phyloP scores from a whole-genome alignment of 2,797 vertebrate species.

The Gallirallus australis region DNA sequence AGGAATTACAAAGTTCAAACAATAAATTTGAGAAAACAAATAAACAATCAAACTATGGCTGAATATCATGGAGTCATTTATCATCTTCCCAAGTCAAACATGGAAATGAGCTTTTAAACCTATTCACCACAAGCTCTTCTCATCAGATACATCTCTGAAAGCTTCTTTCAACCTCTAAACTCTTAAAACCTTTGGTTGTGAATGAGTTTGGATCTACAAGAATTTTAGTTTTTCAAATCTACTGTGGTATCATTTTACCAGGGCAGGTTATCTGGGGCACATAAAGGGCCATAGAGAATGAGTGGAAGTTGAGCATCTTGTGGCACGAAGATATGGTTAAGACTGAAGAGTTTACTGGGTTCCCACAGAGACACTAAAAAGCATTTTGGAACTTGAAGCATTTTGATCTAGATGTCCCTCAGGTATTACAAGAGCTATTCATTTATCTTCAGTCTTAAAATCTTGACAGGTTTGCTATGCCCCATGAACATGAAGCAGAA shows the following conservation, averaged over 20 bases:
- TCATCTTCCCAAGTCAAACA: neutral
- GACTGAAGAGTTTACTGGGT: neutral
- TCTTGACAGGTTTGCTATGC: neutral
- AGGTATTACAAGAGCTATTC: neutral
- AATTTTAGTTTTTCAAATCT: neutral
- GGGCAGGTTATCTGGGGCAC: neutral
- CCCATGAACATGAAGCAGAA: neutral
- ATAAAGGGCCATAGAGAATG: neutral
- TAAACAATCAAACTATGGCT: neutral
- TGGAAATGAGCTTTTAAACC: neutral
- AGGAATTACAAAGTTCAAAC: neutral
- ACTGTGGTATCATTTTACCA: neutral
- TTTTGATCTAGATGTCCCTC: neutral
- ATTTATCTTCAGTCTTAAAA: neutral
- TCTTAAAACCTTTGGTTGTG: neutral
- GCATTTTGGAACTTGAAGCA: neutral
- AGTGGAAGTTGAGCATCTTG: neutral
- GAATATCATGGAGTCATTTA: neutral
- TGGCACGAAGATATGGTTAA: neutral
- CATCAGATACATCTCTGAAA: neutral
- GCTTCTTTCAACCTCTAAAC: neutral
- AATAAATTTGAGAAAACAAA: neutral
- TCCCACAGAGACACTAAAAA: neutral
- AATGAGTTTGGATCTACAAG: neutral
- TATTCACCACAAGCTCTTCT: neutral